Evolutionary conservation across 1,140 invertebrate species (phyloP).

Genomic region (Reticulitermes speratus): DNA sequence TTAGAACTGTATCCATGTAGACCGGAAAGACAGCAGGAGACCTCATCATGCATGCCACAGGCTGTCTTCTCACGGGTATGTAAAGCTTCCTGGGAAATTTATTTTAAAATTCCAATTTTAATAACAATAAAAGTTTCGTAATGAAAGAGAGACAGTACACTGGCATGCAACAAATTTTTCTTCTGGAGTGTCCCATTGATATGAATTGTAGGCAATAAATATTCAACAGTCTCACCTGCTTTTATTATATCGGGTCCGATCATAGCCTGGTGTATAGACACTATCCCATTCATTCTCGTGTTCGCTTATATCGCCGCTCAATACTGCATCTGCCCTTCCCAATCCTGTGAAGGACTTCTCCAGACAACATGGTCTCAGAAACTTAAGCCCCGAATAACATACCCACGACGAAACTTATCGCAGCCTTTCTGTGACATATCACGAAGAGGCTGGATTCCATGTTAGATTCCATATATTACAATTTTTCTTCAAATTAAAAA

Average conservation of each 20-base stretch:
- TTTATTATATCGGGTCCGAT: background rate
- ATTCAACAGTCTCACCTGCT: background rate
- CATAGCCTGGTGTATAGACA: background rate
- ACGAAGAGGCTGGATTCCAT: no score
- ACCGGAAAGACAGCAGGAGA: no score
- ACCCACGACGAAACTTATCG: no score
- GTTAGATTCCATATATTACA: no score
- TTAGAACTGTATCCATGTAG: no score
- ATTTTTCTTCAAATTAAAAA: no score
- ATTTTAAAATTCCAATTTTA: background rate
- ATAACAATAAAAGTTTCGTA: background rate
- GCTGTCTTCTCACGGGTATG: background rate
- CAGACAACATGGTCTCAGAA: no score
- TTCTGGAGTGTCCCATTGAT: background rate
- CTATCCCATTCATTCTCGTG: background rate
- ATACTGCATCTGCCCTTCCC: background rate
- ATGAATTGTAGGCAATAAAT: background rate
- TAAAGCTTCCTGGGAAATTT: background rate
- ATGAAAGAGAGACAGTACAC: background rate
- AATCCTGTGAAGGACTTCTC: no score
- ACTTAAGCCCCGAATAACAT: no score
- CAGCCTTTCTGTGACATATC: no score
- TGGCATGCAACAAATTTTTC: background rate
- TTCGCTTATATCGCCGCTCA: background rate
- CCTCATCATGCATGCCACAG: no score